A percentile compares a stretch with the other conserved stretches of the same genome.
phyloP scores from a whole-genome alignment of 1,140 invertebrate genomes.

The Trypoxylus dichotomus region DNA sequence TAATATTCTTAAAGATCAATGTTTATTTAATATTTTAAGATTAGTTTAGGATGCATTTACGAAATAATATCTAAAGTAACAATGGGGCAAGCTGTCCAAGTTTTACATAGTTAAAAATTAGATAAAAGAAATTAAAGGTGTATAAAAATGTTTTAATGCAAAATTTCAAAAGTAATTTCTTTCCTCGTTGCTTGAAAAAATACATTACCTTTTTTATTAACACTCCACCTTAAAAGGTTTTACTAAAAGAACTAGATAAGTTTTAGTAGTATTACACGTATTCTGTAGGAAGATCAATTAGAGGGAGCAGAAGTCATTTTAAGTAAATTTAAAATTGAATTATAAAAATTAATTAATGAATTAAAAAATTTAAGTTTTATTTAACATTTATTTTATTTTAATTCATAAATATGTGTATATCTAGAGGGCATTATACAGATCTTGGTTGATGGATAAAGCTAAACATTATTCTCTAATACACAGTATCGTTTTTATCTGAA shows the following conservation, averaged over 20 bases:
- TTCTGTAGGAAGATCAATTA: too few species aligned
- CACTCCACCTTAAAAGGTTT: constrained; percentile 4
- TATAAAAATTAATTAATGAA: constrained; percentile 8
- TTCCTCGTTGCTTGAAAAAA: background rate
- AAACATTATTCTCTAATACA: background rate
- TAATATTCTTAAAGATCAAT: background rate
- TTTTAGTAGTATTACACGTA: background rate
- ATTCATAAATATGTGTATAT: background rate
- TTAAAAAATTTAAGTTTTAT: background rate
- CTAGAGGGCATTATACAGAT: background rate
- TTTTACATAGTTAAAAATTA: constrained; percentile 1
- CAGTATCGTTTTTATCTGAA: background rate
- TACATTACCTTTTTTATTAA: constrained; percentile 11
- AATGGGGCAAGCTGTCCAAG: background rate
- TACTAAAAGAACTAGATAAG: background rate
- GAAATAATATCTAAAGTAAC: background rate
- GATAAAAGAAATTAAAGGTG: constrained; percentile 3
- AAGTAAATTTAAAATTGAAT: background rate
- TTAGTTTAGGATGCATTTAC: constrained; percentile 16
- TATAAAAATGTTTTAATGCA: background rate
- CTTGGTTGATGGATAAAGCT: background rate
- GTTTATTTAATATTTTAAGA: constrained; percentile 9
- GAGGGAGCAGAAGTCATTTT: background rate
- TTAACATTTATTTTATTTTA: constrained; percentile 5
- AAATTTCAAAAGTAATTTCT: background rate